These are phyloP conservation scores for Battus philenor DNA, from an alignment of 1,140 invertebrate species.

Conservation along the genomic window DNA sequence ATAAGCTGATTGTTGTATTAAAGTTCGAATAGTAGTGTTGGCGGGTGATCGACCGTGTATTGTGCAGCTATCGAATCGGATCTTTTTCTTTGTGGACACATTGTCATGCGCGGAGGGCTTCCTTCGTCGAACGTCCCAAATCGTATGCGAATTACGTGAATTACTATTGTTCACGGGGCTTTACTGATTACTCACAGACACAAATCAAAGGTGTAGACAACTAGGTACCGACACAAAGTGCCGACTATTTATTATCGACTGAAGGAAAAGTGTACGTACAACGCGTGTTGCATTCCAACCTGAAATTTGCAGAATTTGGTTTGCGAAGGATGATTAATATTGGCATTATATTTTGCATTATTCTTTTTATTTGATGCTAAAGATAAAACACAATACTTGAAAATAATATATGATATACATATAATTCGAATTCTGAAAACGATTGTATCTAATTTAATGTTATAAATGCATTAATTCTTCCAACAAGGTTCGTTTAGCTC, in stretches of 20 bases:
- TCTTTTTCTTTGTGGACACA: slow-evolving; percentile 60
- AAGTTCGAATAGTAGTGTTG: slow-evolving; percentile 7
- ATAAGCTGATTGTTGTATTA: slow-evolving; percentile 14
- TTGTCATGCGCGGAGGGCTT: slow-evolving; percentile 46
- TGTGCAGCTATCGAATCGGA: slow-evolving; percentile 60
- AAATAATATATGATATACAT: too few species aligned
- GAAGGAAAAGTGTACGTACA: slow-evolving; percentile 11
- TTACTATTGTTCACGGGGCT: slow-evolving; percentile 44
- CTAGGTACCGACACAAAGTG: slow-evolving; percentile 23
- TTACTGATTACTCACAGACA: slow-evolving; percentile 47
- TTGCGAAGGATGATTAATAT: too few species aligned
- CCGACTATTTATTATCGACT: slow-evolving; percentile 22
- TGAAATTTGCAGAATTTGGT: neutral
- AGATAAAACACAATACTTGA: too few species aligned
- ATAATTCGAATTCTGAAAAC: too few species aligned
- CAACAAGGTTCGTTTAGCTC: too few species aligned
- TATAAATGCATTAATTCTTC: too few species aligned
- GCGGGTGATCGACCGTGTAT: slow-evolving; percentile 54
- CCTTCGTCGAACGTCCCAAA: slow-evolving; percentile 60
- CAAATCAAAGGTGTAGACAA: slow-evolving; percentile 23
- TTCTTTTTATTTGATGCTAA: too few species aligned
- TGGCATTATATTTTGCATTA: too few species aligned
- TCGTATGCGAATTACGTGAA: slow-evolving; percentile 55
- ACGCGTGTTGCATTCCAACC: slow-evolving; percentile 2
- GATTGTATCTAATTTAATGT: too few species aligned